Base-by-base conservation (phyloP, 2,888 invertebrate genomes). In the Agonopterix heracliana region DNA sequence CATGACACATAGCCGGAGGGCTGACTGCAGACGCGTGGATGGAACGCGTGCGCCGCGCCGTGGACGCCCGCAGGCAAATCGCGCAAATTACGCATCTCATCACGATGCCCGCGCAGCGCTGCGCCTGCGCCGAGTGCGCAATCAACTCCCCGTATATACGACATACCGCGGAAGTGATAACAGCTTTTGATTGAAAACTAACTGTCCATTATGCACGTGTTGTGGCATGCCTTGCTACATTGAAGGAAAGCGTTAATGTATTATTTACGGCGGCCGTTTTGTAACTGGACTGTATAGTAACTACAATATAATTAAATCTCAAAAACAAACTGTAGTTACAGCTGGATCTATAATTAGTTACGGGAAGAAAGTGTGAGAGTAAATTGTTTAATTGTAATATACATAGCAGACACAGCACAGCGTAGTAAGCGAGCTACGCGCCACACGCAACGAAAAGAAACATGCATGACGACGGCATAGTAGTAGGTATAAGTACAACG, bases 381-480 rank as follows among this genome's bases (percentile, higher is more conserved):
- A 77, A 82, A 81, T 80, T 75, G 72, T 78, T 74, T 79, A 78
- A 78, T 78, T 78, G 72, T 79, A 68, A 75, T 74, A 77, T 71
- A 70, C 66, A 71, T 68, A 66, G 64, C 68, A 51, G 59, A 60
- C 61, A 56, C 58, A 66, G 71, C 61, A 56, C 58, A 66, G 71
- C 74, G 45, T 34, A 26, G 26, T 26, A 26, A 26, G 26, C 26
- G 26, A 26, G n/a, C 26, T 26, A 47, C 41, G 53, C 53, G 59
- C 59, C 57, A 56, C 66, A 66, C 65, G 66, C 65, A 62, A 75
- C 62, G 51, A 46, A 56, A 61, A 60, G 64, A 65, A 64, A 69
- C 61, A 63, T 59, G 61, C 61, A 63, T 59, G 61, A 54, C 64
- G 53, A 50, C 52, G 46, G 54, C 52, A 41, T 51, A 48, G 59